Evolutionary conservation across 2,888 invertebrate species (phyloP), one percentile per base, ranked within the genome.

Genomic region (Melipona beecheii): DNA sequence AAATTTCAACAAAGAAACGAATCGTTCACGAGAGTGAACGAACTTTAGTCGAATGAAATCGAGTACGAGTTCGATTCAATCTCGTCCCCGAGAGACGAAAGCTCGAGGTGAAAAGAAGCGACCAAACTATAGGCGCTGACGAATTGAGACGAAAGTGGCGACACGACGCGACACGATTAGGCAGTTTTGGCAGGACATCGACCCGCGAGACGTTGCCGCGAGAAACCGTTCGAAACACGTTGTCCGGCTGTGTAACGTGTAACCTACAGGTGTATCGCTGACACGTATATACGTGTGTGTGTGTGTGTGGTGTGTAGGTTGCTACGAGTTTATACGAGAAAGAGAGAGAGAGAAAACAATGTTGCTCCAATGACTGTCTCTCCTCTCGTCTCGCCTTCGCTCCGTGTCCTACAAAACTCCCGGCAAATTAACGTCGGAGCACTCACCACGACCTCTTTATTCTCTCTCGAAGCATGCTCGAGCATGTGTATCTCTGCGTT

Each of bases 331-430:
- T 64, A 78, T 74, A 31, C 50, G 65, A 74, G 84, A 77, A 76
- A 74, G 79, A 70, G 52, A 15, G 62, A 43, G 43, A 43, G 43
- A 43, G 43, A 3, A 31, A 31, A 4, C 31, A 31, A 43, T 43
- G 43, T 9, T 43, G 75, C 84, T 62, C 56, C 83, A n/a, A n/a
- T n/a, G 54, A 79, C 79, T 76, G 74, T 75, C 78, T 78, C 75
- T 84, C 64, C 70, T 84, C 65, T 75, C 76, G 76, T 73, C 84
- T 75, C 78, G 69, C 75, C 83, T 24, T 65, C 56, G n/a, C 64
- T 74, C 19, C 84, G 87, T 89, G 91, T 88, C 91, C 91, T 89
- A 91, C 91, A 91, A 91, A 90, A 91, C 91, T 89, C 87, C 81
- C 81, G 85, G 88, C 85, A 86, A 90, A 91, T 91, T 89, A 89